phyloP scores from a whole-genome alignment of 2,888 invertebrate genomes.

The Mactromeris polynyma region DNA sequence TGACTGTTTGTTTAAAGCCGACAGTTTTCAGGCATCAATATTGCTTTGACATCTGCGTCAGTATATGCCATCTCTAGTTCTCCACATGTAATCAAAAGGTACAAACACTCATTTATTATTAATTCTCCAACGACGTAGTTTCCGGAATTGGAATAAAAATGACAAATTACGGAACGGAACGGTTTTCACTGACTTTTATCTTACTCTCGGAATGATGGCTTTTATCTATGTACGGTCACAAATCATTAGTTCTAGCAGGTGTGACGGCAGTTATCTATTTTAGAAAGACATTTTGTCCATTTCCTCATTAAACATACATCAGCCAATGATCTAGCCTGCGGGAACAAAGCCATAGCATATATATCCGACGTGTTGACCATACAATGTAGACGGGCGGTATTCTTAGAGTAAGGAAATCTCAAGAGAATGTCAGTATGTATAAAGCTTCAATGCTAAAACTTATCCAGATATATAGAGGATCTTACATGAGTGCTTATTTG shows the following conservation, averaged over 20 bases:
- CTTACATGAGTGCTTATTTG: too few species aligned
- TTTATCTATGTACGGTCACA: not conserved
- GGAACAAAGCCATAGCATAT: not conserved
- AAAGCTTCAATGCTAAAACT: too few species aligned
- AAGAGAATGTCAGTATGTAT: too few species aligned
- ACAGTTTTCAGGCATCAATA: not conserved
- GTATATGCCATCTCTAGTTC: not conserved
- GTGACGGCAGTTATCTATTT: not conserved
- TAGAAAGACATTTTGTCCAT: not conserved
- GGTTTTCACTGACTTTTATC: not conserved
- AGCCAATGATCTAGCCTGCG: not conserved
- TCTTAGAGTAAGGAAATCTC: too few species aligned
- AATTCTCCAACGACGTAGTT: not conserved
- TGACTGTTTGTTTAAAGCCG: not conserved
- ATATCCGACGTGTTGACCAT: not conserved
- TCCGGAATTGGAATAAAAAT: not conserved
- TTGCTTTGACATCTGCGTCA: not conserved
- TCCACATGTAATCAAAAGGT: not conserved
- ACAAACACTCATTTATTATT: constrained; percentile 4
- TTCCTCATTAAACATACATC: constrained; percentile 5
- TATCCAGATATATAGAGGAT: too few species aligned
- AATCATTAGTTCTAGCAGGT: constrained; percentile 4
- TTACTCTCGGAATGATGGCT: not conserved
- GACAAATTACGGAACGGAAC: not conserved
- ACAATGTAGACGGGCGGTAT: too few species aligned